Evolutionary conservation across 2,797 vertebrate genomes (phyloP).

Genomic region (Acrossocheilus wenchowensis): DNA sequence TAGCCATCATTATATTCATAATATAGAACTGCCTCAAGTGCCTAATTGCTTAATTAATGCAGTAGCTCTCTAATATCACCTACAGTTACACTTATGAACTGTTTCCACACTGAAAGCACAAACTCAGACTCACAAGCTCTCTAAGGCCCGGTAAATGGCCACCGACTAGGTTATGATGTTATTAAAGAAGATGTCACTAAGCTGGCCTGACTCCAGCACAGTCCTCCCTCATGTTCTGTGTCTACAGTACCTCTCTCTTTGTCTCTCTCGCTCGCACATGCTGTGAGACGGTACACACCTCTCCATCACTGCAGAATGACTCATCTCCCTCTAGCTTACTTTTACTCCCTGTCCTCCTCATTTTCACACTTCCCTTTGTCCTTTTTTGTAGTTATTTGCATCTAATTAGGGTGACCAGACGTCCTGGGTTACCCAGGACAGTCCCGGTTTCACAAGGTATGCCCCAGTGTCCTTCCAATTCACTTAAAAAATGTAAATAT

Average conservation of each 20-base stretch:
- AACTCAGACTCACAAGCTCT: not conserved
- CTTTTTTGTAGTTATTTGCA: constrained; percentile 27
- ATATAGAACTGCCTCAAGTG: constrained; percentile 11
- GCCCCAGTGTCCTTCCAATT: not conserved
- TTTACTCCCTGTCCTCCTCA: constrained; percentile 15
- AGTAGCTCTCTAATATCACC: not conserved
- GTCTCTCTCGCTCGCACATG: constrained; percentile 23
- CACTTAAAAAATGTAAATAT: constrained; percentile 14
- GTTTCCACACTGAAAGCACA: not conserved
- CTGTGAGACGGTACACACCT: constrained; percentile 30
- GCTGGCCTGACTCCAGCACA: constrained; percentile 37
- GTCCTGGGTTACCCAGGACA: not conserved
- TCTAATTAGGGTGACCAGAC: constrained; percentile 26
- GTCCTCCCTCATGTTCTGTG: constrained; percentile 11
- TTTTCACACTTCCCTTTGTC: not conserved
- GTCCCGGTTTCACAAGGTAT: not conserved
- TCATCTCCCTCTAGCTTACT: constrained; percentile 39
- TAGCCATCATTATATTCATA: not conserved
- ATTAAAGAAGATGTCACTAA: constrained; percentile 47
- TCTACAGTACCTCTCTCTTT: constrained; percentile 21
- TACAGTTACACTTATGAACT: constrained; percentile 3
- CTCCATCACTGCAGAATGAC: constrained; percentile 45
- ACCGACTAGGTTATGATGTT: constrained; percentile 33
- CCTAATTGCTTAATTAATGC: constrained; percentile 35
- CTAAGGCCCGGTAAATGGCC: not conserved